Percentiles rank a stretch among this genome's conserved stretches.
Evolutionary conservation across 2,888 invertebrate species (phyloP).

Genomic region (Linnaemya tessellans): DNA sequence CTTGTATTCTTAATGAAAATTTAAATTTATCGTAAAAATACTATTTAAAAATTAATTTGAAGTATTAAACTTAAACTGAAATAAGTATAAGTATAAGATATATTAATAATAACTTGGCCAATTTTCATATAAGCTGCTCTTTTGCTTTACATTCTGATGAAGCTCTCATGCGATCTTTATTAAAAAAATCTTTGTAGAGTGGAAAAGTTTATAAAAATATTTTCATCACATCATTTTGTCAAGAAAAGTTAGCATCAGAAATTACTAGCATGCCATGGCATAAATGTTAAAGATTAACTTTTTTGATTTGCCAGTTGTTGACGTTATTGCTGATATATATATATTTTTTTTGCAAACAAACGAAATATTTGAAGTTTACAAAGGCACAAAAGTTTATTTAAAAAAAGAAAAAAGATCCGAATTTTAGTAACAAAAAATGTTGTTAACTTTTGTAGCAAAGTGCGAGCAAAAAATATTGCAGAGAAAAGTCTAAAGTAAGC

Average conservation of each 20-base stretch:
- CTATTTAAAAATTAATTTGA: too few relatives aligned
- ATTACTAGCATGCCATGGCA: constrained; percentile 38
- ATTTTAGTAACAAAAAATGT: constrained; percentile 2
- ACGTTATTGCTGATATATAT: constrained; percentile 11
- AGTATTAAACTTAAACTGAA: too few relatives aligned
- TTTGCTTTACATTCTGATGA: background rate
- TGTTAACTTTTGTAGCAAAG: constrained; percentile 26
- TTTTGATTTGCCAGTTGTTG: constrained; percentile 33
- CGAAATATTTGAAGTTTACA: constrained; percentile 14
- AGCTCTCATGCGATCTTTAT: background rate
- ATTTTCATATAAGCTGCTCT: background rate
- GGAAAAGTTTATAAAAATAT: constrained; percentile 38
- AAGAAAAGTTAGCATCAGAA: constrained; percentile 38
- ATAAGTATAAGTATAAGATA: too few relatives aligned
- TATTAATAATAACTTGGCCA: too few relatives aligned
- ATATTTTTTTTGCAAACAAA: background rate
- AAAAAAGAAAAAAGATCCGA: constrained; percentile 8
- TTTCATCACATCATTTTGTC: constrained; percentile 54
- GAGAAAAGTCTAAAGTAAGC: constrained; percentile 27
- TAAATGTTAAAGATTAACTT: constrained; percentile 47
- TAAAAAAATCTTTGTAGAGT: constrained; percentile 13
- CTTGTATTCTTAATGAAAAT: too few relatives aligned
- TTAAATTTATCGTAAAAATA: too few relatives aligned
- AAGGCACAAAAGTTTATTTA: background rate
- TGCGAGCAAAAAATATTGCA: background rate